These are phyloP conservation scores for Synergus umbraculus DNA, from an alignment of 2,888 invertebrate species.

Conservation along the genomic window DNA sequence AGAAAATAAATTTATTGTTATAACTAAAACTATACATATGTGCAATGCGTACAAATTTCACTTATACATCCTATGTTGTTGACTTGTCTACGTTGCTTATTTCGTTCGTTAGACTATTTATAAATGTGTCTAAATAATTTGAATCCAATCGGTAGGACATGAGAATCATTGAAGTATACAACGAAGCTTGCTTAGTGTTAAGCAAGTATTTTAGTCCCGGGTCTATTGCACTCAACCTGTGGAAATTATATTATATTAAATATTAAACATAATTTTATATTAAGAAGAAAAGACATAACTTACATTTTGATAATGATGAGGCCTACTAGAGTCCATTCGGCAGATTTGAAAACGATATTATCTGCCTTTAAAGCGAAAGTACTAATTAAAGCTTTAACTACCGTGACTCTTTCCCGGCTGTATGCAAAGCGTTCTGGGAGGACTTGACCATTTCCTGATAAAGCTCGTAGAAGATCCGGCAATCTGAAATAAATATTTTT, in stretches of 20 bases:
- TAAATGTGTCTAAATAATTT: conserved; percentile 65
- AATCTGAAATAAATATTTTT: conserved; percentile 69
- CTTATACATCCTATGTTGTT: background rate
- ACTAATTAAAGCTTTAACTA: conserved; percentile 78
- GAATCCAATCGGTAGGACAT: conserved; percentile 72
- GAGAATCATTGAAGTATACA: conserved; percentile 72
- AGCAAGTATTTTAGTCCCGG: conserved; percentile 64
- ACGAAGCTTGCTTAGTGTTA: conserved; percentile 64
- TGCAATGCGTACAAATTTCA: background rate
- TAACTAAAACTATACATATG: conserved; percentile 2
- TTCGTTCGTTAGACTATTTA: background rate
- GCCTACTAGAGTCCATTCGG: conserved; percentile 85
- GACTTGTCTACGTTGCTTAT: background rate
- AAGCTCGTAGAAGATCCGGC: conserved; percentile 80
- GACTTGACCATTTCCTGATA: conserved; percentile 69
- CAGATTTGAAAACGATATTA: conserved; percentile 86
- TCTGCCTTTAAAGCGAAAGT: conserved; percentile 84
- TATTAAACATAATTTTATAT: conserved; percentile 7
- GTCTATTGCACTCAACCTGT: conserved; percentile 69
- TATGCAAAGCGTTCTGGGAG: conserved; percentile 53
- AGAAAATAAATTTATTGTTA: conserved; percentile 5
- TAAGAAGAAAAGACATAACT: conserved; percentile 65
- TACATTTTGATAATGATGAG: conserved; percentile 85
- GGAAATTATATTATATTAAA: conserved; percentile 32
- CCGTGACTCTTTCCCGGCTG: conserved; percentile 57